Conservation (phyloP, 2,888 invertebrate species). For the Polydrusus cervinus region DNA sequence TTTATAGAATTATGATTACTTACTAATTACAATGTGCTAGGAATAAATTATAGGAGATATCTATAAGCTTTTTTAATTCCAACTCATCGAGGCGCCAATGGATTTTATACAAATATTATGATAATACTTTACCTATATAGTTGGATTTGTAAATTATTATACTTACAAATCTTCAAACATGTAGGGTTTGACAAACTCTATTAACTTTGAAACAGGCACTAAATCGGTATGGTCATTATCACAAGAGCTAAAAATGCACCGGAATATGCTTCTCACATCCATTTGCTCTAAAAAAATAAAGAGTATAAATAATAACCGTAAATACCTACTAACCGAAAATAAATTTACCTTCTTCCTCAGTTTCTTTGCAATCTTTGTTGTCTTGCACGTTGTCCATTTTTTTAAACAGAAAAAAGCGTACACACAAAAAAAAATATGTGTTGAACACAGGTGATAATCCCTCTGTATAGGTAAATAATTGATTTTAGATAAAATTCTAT, state of each 20-base stretch:
- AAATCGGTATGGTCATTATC: slow-evolving; percentile 60
- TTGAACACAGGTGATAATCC: neutral
- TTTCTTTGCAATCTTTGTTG: neutral
- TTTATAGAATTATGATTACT: no score
- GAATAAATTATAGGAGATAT: no score
- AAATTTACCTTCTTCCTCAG: slow-evolving; percentile 11
- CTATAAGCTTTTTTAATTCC: no score
- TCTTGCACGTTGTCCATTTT: neutral
- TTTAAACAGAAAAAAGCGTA: neutral
- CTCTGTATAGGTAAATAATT: neutral
- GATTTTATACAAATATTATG: no score
- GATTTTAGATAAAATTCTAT: neutral
- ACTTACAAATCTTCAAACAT: slow-evolving; percentile 63
- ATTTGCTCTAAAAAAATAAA: slow-evolving; percentile 45
- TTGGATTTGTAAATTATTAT: neutral
- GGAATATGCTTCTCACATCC: slow-evolving; percentile 57
- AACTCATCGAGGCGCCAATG: no score
- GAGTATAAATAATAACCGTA: neutral
- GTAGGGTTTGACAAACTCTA: slow-evolving; percentile 63
- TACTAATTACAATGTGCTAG: no score
- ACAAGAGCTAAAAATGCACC: slow-evolving; percentile 63
- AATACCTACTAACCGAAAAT: neutral
- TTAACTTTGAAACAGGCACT: slow-evolving; percentile 61
- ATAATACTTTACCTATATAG: no score
- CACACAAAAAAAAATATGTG: neutral